Conservation (phyloP, 1,140 invertebrate genomes). For the Drosophila busckii region DNA sequence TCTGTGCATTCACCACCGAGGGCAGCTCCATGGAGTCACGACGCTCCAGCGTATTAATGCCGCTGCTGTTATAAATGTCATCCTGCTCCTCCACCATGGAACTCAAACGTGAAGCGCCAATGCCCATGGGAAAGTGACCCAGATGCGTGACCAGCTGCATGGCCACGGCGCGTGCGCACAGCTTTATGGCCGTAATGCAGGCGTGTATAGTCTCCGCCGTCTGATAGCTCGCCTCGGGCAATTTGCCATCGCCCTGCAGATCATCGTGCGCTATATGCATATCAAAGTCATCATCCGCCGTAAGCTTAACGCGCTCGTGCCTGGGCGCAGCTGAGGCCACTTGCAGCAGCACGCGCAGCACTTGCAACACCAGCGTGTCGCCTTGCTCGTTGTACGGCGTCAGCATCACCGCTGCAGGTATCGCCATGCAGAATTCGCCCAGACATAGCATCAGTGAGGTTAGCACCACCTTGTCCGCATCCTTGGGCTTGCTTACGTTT, state of each 20-base stretch:
- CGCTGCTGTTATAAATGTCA: constrained; percentile 82
- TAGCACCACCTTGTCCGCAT: constrained; percentile 86
- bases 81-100: constrained; percentile 95
- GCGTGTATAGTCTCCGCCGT: constrained; percentile 79
- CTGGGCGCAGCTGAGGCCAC: constrained; percentile 78
- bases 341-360: constrained; percentile 79
- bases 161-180: constrained; percentile 86
- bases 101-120: constrained; percentile 86
- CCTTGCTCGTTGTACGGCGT: constrained; percentile 77
- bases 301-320: constrained; percentile 69
- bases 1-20: constrained; percentile 86
- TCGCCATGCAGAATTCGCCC: constrained; percentile 93
- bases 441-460: constrained; percentile 93
- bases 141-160: constrained; percentile 92
- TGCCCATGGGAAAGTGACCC: constrained; percentile 93
- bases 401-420: constrained; percentile 59
- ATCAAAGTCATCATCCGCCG: constrained; percentile 84
- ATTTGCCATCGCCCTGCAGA: constrained; percentile 78
- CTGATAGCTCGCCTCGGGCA: constrained; percentile 68
- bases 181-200: constrained; percentile 81
- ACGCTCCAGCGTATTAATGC: constrained; percentile 31
- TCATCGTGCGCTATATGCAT: constrained; percentile 86
- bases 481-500: constrained; percentile 78
- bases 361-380: constrained; percentile 82
- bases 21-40: constrained; percentile 69